Evolutionary conservation across 2,888 invertebrate species (phyloP), one percentile per base, ranked within the genome.

Genomic region (Gortyna flavago): DNA sequence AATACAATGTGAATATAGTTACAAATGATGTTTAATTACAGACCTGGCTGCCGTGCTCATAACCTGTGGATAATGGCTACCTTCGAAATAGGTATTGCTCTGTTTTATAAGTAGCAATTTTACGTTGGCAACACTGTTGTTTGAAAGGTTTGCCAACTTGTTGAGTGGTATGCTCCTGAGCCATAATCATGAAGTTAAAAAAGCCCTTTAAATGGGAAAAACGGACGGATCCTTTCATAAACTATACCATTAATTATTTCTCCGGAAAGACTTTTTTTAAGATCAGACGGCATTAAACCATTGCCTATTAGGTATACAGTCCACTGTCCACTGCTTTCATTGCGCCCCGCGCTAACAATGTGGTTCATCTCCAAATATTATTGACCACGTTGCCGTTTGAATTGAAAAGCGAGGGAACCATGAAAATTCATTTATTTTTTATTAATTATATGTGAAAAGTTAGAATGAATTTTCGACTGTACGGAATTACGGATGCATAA

Each of bases 21-120:
- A 72, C 78, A 79, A 84, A 86, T 80, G 68, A 84, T 70, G 77
- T 81, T 84, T 87, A 87, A 88, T 87, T 88, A 88, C 61, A 76
- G 67, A 41, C 9, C 38, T 32, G 29, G 8, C 54, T 41, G 57
- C 61, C 48, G 71, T 71, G 79, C 35, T 77, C 75, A 74, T 84
- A 86, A 81, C 85, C 75, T 80, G 70, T 75, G 62, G 21, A 62
- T 87, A 87, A 86, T 84, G 32, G 72, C 7, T 70, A 72, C 80
- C 85, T 86, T 88, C 61, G 74, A 80, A 81, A 76, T 83, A n/a
- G n/a, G n/a, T n/a, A 77, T 80, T 75, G 72, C 78, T 70, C 71
- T 64, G 76, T 77, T 84, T 81, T 80, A 84, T 75, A 66, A 88
- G 44, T 38, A 25, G 62, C 44, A 72, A 77, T 81, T 83, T 79